These are phyloP conservation scores for Lutraria lutraria DNA, from an alignment of 2,888 invertebrate species.

Conservation along the genomic window DNA sequence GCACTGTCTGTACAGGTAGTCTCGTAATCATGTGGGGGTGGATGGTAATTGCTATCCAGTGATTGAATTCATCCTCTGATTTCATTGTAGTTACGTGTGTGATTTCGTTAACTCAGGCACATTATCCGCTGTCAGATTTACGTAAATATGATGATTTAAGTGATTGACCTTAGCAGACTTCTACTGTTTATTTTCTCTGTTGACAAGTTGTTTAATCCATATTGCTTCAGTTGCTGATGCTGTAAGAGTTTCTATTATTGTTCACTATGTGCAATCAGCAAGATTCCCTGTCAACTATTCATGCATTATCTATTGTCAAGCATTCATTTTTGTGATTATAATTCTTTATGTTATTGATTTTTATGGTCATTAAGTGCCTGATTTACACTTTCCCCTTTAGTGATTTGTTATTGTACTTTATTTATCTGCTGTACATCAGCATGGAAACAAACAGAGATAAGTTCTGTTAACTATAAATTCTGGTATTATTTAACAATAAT, in stretches of 20 bases:
- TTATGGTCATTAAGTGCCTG: background rate
- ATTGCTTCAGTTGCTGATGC: background rate
- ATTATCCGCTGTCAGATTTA: background rate
- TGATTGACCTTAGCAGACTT: background rate
- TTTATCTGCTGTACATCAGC: background rate
- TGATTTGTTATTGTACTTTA: background rate
- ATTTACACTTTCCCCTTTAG: background rate
- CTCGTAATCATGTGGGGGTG: background rate
- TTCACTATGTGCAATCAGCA: background rate
- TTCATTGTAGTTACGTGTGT: background rate
- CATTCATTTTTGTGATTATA: background rate
- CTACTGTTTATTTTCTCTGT: background rate
- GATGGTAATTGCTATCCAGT: background rate
- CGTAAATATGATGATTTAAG: background rate
- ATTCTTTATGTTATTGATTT: slow-evolving; percentile 1
- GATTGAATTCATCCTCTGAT: background rate
- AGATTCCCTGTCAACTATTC: background rate
- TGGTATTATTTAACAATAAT: background rate
- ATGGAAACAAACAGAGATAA: too few relatives aligned
- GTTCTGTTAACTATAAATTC: background rate
- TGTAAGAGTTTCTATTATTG: background rate
- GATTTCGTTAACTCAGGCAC: background rate
- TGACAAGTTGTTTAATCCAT: background rate
- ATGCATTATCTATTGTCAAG: background rate
- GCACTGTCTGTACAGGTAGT: background rate